Percentiles rank a stretch among this genome's conserved stretches.
phyloP scores from a whole-genome alignment of 2,888 invertebrate species.

The Patella ulyssiponensis region DNA sequence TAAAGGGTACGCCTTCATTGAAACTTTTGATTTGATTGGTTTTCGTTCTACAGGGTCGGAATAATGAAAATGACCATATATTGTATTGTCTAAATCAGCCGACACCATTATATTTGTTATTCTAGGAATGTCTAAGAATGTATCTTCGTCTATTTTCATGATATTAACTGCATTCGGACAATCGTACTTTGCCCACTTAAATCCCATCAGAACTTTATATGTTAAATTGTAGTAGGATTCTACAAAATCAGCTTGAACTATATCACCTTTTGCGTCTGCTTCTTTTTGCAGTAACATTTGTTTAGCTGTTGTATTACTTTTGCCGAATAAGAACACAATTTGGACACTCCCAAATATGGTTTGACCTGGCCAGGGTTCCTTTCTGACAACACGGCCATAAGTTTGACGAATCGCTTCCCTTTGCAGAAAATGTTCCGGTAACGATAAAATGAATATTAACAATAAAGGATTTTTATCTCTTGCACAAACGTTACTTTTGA shows the following conservation, averaged over 20 bases:
- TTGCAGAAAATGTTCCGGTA: slow-evolving; percentile 26
- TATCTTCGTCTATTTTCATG: slow-evolving; percentile 66
- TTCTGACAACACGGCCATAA: slow-evolving; percentile 30
- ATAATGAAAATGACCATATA: slow-evolving; percentile 19
- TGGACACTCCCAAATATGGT: slow-evolving; percentile 14
- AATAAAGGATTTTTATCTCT: slow-evolving; percentile 13
- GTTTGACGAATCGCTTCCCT: slow-evolving; percentile 35
- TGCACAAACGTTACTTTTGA: slow-evolving; percentile 15
- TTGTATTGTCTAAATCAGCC: not conserved
- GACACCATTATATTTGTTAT: slow-evolving; percentile 26
- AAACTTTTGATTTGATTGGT: slow-evolving; percentile 44
- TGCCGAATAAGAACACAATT: slow-evolving; percentile 33
- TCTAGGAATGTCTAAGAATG: slow-evolving; percentile 71
- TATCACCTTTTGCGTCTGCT: slow-evolving; percentile 37
- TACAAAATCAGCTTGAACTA: slow-evolving; percentile 49
- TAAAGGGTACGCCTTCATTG: slow-evolving; percentile 37
- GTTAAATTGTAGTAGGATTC: slow-evolving; percentile 67
- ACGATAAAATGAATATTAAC: slow-evolving; percentile 35
- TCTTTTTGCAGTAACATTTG: slow-evolving; percentile 19
- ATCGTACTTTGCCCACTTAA: slow-evolving; percentile 57
- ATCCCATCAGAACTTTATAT: slow-evolving; percentile 64
- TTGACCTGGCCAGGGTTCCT: slow-evolving; percentile 18
- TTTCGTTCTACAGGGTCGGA: slow-evolving; percentile 31
- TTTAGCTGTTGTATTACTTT: slow-evolving; percentile 23
- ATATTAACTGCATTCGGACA: slow-evolving; percentile 57